Conservation (phyloP, 1,140 invertebrate genomes). For the Gonioctena quinquepunctata region DNA sequence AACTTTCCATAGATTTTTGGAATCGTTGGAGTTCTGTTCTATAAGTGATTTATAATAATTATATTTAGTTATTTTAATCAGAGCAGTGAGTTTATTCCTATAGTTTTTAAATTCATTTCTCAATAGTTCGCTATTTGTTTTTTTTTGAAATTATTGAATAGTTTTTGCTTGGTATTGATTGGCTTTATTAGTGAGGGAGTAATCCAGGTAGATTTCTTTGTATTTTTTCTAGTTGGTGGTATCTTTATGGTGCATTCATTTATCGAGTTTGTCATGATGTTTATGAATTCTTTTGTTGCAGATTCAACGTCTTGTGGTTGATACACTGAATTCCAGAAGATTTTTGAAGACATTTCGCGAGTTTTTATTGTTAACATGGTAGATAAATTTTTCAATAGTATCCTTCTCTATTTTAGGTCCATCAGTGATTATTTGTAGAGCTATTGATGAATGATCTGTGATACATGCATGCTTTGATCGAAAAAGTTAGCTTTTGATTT, state of each 20-base stretch:
- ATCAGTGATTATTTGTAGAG: neutral
- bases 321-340: neutral
- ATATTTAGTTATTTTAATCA: too few relatives aligned
- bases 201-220: neutral
- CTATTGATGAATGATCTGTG: neutral
- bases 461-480: neutral
- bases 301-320: neutral
- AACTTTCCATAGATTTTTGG: too few relatives aligned
- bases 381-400: neutral
- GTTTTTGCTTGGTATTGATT: too few relatives aligned
- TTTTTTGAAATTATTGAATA: too few relatives aligned
- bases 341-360: neutral
- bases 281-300: neutral
- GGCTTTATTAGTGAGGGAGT: too few relatives aligned
- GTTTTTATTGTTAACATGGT: neutral
- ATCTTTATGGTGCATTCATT: neutral
- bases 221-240: neutral
- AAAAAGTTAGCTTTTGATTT: neutral
- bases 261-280: neutral
- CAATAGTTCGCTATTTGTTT: too few relatives aligned
- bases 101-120: too few relatives aligned
- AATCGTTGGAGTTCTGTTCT: too few relatives aligned
- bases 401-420: neutral
- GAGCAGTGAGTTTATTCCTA: too few relatives aligned
- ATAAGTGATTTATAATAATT: too few relatives aligned